phyloP scores from a whole-genome alignment of 2,888 invertebrate species.

The Athrips mouffetella region DNA sequence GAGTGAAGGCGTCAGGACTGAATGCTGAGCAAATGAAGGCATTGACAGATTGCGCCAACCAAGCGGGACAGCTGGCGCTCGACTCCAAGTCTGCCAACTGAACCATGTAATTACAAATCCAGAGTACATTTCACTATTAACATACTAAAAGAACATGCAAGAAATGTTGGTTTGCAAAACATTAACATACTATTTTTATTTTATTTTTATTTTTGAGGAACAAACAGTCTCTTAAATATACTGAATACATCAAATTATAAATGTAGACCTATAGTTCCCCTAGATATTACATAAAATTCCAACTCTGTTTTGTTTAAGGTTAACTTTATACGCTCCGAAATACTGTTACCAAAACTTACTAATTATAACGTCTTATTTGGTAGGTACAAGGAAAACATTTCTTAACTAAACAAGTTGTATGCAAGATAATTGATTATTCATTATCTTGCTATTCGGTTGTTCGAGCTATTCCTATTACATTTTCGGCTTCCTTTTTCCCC shows the following conservation, averaged over 20 bases:
- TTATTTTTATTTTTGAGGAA: no score
- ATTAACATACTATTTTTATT: no score
- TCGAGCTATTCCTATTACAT: constrained; percentile 2
- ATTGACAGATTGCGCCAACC: constrained; percentile 69
- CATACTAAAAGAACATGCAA: no score
- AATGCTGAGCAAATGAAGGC: constrained; percentile 70
- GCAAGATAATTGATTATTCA: constrained; percentile 5
- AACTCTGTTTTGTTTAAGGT: no score
- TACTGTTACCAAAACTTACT: no score
- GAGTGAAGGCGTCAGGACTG: constrained; percentile 69
- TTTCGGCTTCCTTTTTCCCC: neutral
- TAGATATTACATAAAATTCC: no score
- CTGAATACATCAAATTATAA: no score
- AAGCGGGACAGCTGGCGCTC: constrained; percentile 71
- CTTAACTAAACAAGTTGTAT: neutral
- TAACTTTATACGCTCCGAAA: no score
- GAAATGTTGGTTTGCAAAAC: no score
- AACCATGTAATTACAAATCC: constrained; percentile 50
- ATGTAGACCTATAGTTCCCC: no score
- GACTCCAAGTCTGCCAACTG: constrained; percentile 69
- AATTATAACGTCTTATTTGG: neutral
- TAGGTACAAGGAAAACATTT: neutral
- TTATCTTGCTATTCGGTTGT: constrained; percentile 1
- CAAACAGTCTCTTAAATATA: no score
- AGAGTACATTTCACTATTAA: neutral